Base-by-base conservation (phyloP, 2,888 invertebrate species). In the Mamestra brassicae region DNA sequence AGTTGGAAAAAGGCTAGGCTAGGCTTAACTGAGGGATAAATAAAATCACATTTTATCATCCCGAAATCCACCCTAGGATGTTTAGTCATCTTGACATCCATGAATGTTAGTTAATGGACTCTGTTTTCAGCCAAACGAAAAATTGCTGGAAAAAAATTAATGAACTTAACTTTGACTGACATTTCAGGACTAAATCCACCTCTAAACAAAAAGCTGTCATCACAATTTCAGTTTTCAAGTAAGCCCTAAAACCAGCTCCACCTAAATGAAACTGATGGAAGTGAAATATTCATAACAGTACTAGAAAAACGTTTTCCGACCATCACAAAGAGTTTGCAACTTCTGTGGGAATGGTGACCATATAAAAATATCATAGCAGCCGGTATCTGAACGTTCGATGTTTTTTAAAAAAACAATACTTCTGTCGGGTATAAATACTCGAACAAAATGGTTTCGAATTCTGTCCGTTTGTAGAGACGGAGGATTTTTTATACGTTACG, bases 361-460 rank as follows among this genome's bases (percentile, higher is more conserved):
- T 70, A 73, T 60, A 81, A 83, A 83, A 80, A 80, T 73, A 83
- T 71, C 60, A 62, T 67, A 80, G 61, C 58, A 45, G 57, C 50
- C 50, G 58, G 26, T 60, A 83, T 83, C 80, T 72, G 78, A 71
- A 78, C 71, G 78, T 71, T 78, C 71, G 42, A 60, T 57, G 83
- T 80, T 83, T 68, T 83, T 82, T 78, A 63, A 80, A 80, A 80
- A 80, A 71, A 80, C 80, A 83, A 82, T 68, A 63, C 78, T 76
- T 82, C 79, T 36, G 65, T 47, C 77, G n/a, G 62, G 65, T 69
- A 76, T 79, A 79, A 82, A 79, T 82, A 79, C 57, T 69, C 65
- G 76, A 77, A 76, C 65, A 79, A 82, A 81, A 79, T 69, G 77
- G 61, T 66, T 47, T 50, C 26, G 58, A 64, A 60, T 75, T 64